phyloP scores from a whole-genome alignment of 1,140 invertebrate genomes.

The Andricus grossulariae region DNA sequence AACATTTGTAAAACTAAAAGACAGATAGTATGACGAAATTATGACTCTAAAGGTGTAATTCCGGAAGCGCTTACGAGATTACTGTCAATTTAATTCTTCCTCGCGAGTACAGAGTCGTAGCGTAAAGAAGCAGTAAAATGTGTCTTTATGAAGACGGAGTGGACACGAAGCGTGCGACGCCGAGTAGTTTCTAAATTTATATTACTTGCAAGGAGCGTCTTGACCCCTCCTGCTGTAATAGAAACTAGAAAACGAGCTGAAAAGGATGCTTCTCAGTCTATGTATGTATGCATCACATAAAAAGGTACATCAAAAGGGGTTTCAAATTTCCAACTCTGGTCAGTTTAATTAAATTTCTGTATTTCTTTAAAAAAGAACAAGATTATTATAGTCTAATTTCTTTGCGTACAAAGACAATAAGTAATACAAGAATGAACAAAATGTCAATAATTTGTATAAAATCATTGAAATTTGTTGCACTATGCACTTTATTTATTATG shows the following conservation, averaged over 20 bases:
- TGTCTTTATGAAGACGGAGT: background rate
- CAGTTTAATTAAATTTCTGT: no score
- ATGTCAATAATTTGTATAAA: no score
- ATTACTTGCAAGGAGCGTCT: conserved; percentile 21
- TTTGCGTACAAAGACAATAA: no score
- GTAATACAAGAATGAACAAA: no score
- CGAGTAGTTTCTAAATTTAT: conserved; percentile 21
- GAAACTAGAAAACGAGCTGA: conserved; percentile 11
- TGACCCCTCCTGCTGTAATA: conserved; percentile 9
- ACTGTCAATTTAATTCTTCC: background rate
- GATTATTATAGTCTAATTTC: no score
- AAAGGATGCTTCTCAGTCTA: conserved; percentile 11
- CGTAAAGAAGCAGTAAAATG: background rate
- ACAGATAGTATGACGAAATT: no score
- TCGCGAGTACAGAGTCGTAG: background rate
- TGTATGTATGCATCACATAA: conserved; percentile 12
- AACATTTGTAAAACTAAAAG: background rate
- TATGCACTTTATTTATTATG: no score
- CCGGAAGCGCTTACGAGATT: background rate
- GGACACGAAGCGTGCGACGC: background rate
- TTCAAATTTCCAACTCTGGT: no score
- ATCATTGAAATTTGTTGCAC: no score
- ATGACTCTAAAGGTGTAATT: no score
- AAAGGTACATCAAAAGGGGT: background rate
- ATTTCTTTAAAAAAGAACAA: no score